phyloP scores from a whole-genome alignment of 1,140 invertebrate genomes.

The Oppia nitens region DNA sequence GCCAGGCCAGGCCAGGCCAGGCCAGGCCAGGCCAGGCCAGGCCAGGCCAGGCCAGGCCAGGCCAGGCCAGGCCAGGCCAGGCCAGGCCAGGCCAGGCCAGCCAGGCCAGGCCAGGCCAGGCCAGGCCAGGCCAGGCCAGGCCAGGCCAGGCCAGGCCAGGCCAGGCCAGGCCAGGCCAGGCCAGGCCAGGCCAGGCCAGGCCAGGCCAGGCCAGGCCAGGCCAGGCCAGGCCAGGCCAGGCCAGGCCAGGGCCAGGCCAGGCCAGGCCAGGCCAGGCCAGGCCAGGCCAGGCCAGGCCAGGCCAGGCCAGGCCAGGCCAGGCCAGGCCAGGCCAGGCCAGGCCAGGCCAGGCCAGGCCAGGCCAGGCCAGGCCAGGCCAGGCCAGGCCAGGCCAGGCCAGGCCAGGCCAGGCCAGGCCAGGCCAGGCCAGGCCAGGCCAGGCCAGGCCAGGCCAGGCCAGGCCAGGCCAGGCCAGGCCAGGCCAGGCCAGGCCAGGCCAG shows the following conservation, averaged over 20 bases:
- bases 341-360: conserved; percentile 22
- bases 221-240: conserved; percentile 21
- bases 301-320: conserved; percentile 22
- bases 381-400: conserved; percentile 23
- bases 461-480: conserved; percentile 21
- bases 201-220: conserved; percentile 22
- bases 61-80: conserved; percentile 24
- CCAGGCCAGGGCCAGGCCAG: conserved; percentile 21
- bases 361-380: conserved; percentile 23
- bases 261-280: conserved; percentile 22
- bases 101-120: conserved; percentile 19
- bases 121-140: conserved; percentile 23
- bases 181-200: conserved; percentile 23
- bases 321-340: conserved; percentile 23
- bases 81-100: conserved; percentile 21
- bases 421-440: conserved; percentile 20
- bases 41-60: conserved; percentile 19
- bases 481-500: conserved; percentile 19
- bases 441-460: conserved; percentile 21
- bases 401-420: conserved; percentile 19
- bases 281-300: conserved; percentile 20
- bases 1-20: conserved; percentile 21
- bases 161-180: conserved; percentile 23
- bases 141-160: conserved; percentile 22
- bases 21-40: conserved; percentile 22